Base-by-base conservation (phyloP, 2,888 invertebrate genomes). In the Tenodera sinensis region DNA sequence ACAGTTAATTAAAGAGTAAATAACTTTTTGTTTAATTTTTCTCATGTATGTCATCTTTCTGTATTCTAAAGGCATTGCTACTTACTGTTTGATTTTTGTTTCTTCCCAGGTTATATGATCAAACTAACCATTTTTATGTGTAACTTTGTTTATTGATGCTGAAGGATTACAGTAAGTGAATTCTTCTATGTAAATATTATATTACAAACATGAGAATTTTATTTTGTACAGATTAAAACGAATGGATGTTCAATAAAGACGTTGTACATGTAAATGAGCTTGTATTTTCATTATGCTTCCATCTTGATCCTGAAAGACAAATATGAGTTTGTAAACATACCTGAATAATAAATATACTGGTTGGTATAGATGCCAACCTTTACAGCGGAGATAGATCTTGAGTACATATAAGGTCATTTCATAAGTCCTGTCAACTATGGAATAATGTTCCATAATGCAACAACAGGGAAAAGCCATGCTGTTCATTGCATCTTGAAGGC, bases 111-210 rank as follows among this genome's bases (percentile, higher is more conserved):
- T 71, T 20, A 71, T 71, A 71, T 71, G 54, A 71, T 71, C 54
- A 30, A 82, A 88, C 84, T 88, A 88, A 88, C 54, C 85, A 82
- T 82, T 84, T 85, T 88, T 54, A 54, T 25, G n/a, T 81, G 20
- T 88, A 20, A 25, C 34, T 34, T 28, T 84, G 25, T 88, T 85
- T 8, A 84, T 71, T 71, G 54, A 71, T 81, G 81, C 85, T 88
- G 85, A 88, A 88, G 28, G 27, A 30, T 92, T 92, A 92, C 91
- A 92, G 92, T 92, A 92, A 92, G 92, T 92, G 91, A 92, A 92
- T 92, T 90, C 83, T 71, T 71, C 30, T 30, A 28, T 89, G 88
- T 88, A 88, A 25, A 88, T 88, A 71, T 71, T 71, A 87, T 27
- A 86, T 71, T 28, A 47, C 25, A 84, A 84, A 83, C 42, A 83